Evolutionary conservation across 1,140 invertebrate genomes (phyloP).

Genomic region (Himalopsyche phryganea): DNA sequence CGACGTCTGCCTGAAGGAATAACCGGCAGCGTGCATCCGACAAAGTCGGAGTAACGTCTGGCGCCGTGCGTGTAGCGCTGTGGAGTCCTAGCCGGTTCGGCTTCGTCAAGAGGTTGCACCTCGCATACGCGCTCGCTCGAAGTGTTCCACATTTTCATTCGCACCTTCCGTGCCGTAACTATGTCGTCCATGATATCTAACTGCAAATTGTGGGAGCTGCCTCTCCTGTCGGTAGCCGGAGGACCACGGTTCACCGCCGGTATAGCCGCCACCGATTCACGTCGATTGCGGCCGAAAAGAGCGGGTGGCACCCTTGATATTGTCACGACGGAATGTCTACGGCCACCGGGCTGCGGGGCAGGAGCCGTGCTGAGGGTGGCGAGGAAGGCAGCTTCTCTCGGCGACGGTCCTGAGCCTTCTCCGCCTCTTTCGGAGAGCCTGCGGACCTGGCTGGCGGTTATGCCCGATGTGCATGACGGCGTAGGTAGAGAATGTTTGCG

Average conservation of each 20-base stretch:
- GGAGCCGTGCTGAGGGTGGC: slow-evolving; percentile 72
- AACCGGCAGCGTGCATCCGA: slow-evolving; percentile 45
- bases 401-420: slow-evolving; percentile 63
- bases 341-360: slow-evolving; percentile 65
- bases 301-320: slow-evolving; percentile 73
- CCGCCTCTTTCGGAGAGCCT: slow-evolving; percentile 73
- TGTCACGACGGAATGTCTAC: slow-evolving; percentile 78
- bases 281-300: slow-evolving; percentile 68
- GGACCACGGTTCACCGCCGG: slow-evolving; percentile 57
- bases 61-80: slow-evolving; percentile 57
- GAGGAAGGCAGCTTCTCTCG: slow-evolving; percentile 72
- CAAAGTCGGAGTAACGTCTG: slow-evolving; percentile 70
- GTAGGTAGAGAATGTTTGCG: slow-evolving; percentile 79
- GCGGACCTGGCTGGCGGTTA: slow-evolving; percentile 78
- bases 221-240: slow-evolving; percentile 63
- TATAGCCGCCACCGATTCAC: slow-evolving; percentile 76
- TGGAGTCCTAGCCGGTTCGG: slow-evolving; percentile 45
- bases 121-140: slow-evolving; percentile 76
- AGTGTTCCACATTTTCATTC: slow-evolving; percentile 79
- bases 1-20: slow-evolving; percentile 56
- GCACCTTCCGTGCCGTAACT: slow-evolving; percentile 73
- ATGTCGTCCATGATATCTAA: slow-evolving; percentile 86
- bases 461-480: slow-evolving; percentile 75
- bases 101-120: slow-evolving; percentile 69
- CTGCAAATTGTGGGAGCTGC: slow-evolving; percentile 76